Percentiles rank a stretch among this genome's conserved stretches.
phyloP scores from a whole-genome alignment of 2,113 vertebrate species.

The Thamnaconus septentrionalis region DNA sequence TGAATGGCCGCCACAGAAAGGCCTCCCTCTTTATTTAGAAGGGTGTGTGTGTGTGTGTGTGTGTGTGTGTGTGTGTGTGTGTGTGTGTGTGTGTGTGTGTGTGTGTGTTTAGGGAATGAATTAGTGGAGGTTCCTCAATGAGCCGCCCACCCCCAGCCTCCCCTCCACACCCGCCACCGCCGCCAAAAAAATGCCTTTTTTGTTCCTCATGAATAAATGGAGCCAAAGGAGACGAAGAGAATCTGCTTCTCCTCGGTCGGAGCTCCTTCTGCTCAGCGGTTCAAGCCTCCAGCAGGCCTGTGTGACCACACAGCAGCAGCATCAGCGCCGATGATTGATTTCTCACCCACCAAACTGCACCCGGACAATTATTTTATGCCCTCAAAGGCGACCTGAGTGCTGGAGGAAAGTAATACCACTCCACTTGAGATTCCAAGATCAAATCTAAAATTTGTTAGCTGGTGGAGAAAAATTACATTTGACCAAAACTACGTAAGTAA shows the following conservation, averaged over 20 bases:
- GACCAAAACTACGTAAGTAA: no score
- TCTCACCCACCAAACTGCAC: no score
- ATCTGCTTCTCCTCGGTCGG: background rate
- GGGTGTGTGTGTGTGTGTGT: constrained; percentile 10
- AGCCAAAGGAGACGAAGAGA: background rate
- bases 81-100: constrained; percentile 1
- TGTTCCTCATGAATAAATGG: constrained; percentile 5
- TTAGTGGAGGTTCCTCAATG: constrained; percentile 8
- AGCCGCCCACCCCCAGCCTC: constrained; percentile 14
- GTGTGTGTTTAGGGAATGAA: background rate
- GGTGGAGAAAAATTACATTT: no score
- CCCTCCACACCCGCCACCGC: constrained; percentile 9
- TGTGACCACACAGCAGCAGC: background rate
- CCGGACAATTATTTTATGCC: no score
- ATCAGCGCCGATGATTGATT: no score
- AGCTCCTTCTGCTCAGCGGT: background rate
- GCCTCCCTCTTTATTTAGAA: constrained; percentile 22
- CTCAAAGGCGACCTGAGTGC: no score
- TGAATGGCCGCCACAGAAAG: constrained; percentile 26
- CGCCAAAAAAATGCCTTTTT: constrained; percentile 1
- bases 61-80: background rate
- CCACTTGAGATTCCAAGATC: no score
- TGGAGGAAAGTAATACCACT: no score
- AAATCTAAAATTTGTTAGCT: no score
- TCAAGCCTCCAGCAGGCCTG: background rate